Base-by-base conservation (phyloP, 2,797 vertebrate genomes). In the Propithecus deckenii region DNA sequence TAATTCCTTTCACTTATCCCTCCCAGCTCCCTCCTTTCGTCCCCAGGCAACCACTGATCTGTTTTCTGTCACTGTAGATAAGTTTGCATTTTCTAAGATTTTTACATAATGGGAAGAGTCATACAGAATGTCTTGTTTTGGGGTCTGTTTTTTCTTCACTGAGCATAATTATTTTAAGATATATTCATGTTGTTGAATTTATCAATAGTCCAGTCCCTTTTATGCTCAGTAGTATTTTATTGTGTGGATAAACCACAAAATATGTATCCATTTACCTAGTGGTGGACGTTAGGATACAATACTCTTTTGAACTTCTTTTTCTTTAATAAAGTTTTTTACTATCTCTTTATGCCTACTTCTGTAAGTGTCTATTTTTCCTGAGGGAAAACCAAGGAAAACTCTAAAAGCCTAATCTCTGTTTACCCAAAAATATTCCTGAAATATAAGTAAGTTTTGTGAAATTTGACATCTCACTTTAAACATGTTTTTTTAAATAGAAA, bases 311-410 rank as follows among this genome's bases (percentile, higher is more conserved):
- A 88, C 11, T 67, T 71, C 3, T 79, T 91, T 89, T 57, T 85
- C 52, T 90, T 20, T 74, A 48, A 75, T 79, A 63, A 75, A 28
- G 1, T 25, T 55, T 85, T 94, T 74, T 0, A 4, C 50, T 84
- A 17, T 61, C 38, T 90, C 81, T 86, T 94, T 67, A 96, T 43
- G 35, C 9, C 83, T 92, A 46, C 35, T 78, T 94, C 13, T 88
- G 2, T 67, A 91, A 75, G 5, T 63, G 43, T 72, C 10, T 41
- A 20, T 57, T 92, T 92, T 92, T 80, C 43, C 30, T 72, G 83
- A 85, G 52, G 38, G 18, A 90, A 86, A 81, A 89, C 15, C 9
- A 87, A 78, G 30, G 10, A 96, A 96, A 96, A 57, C 9, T 48
- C 25, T 79, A 79, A 90, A 69, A 71, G 38, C 35, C 14, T 65